Percentiles rank a stretch among this genome's conserved stretches.
These are phyloP conservation scores for Leptobrachium leishanense DNA, from an alignment of 2,113 vertebrate genomes.

Conservation along the genomic window DNA sequence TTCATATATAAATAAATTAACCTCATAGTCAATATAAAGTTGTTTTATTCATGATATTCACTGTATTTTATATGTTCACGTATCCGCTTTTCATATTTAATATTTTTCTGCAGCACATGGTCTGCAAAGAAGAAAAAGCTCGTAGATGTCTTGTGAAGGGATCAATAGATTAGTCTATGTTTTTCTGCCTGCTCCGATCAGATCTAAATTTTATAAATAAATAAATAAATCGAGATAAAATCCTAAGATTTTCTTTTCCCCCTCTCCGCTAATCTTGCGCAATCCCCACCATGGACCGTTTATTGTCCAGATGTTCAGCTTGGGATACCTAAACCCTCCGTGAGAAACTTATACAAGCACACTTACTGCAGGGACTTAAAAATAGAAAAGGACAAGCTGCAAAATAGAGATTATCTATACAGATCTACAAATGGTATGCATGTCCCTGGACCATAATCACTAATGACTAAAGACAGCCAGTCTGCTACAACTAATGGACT, in stretches of 20 bases:
- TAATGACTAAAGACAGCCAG: constrained; percentile 18
- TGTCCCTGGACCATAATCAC: not conserved
- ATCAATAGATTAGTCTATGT: no score
- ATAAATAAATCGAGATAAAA: no score
- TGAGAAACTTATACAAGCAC: not conserved
- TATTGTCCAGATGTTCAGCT: constrained; percentile 20
- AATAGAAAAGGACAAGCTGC: not conserved
- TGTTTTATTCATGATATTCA: no score
- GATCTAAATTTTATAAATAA: no score
- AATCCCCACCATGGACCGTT: constrained; percentile 7
- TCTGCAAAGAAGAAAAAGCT: no score
- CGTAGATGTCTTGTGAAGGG: no score
- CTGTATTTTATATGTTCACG: no score
- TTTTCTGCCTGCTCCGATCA: no score
- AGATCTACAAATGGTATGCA: not conserved
- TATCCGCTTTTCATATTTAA: no score
- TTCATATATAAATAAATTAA: no score
- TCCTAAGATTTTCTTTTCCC: not conserved
- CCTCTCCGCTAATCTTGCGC: constrained; percentile 28
- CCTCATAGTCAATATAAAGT: no score
- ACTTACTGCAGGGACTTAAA: not conserved
- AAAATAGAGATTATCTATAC: not conserved
- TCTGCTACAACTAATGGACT: constrained; percentile 28
- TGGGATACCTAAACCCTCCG: constrained; percentile 1
- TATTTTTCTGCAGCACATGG: no score